phyloP scores from a whole-genome alignment of 2,797 vertebrate species.

The Tragelaphus oryx region DNA sequence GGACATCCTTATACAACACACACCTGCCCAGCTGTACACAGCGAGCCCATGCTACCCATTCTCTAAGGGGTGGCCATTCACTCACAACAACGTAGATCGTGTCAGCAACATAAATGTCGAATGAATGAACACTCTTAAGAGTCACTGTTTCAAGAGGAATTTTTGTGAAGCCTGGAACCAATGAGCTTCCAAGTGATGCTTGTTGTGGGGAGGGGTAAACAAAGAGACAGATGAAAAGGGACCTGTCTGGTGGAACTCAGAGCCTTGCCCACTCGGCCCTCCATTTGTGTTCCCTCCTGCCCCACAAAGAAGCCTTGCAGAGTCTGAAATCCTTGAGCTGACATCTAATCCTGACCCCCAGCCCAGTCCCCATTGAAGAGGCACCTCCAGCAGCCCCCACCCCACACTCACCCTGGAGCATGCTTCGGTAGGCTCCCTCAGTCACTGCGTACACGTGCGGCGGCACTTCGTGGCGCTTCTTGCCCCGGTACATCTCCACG shows the following conservation, averaged over 20 bases:
- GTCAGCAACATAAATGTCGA: too few relatives aligned
- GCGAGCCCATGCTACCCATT: background rate
- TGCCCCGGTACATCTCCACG: slow-evolving; percentile 94
- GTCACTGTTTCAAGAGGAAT: background rate
- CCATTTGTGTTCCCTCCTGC: too few relatives aligned
- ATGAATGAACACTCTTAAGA: background rate
- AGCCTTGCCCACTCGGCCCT: rapidly evolving
- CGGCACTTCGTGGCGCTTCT: slow-evolving; percentile 94
- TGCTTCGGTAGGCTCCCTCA: slow-evolving; percentile 93
- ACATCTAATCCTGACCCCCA: background rate
- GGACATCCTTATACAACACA: background rate
- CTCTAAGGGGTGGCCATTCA: background rate
- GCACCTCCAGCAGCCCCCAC: rapidly evolving
- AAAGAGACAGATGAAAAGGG: background rate
- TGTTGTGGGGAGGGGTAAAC: too few relatives aligned
- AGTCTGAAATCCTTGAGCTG: background rate
- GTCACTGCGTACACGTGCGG: slow-evolving; percentile 95
- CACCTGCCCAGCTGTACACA: background rate
- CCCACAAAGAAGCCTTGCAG: background rate
- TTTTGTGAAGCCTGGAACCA: background rate
- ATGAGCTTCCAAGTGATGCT: background rate
- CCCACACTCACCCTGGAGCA: slow-evolving; percentile 88
- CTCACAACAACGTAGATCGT: rapidly evolving
- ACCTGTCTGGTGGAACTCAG: too few relatives aligned
- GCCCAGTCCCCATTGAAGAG: background rate